Conservation (phyloP, 2,113 vertebrate genomes). For the Pedionomus torquatus region DNA sequence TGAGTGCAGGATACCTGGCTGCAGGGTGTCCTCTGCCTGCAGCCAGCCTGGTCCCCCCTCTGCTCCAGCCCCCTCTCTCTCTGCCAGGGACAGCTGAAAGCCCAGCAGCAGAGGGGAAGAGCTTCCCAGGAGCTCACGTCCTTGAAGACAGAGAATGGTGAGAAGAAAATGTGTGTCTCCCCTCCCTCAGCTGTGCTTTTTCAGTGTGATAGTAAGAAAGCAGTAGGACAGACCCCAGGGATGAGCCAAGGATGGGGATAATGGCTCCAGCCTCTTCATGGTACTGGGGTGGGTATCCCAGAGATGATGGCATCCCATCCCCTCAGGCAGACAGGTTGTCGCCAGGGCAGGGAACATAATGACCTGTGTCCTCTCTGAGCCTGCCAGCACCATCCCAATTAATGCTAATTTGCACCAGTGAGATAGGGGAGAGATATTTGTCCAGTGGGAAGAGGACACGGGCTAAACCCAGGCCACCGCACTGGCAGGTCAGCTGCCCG, state of each 20-base stretch:
- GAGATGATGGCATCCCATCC: background rate
- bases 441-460: background rate
- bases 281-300: background rate
- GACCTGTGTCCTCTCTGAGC: background rate
- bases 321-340: background rate
- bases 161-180: background rate
- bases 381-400: background rate
- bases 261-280: background rate
- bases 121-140: conserved; percentile 49
- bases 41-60: background rate
- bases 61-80: conserved; percentile 17
- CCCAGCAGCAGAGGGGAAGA: background rate
- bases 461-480: rapidly evolving
- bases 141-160: conserved; percentile 65
- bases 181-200: rapidly evolving
- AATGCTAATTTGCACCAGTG: background rate
- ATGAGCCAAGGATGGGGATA: background rate
- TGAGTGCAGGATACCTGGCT: background rate
- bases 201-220: background rate
- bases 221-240: background rate
- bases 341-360: background rate
- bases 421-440: background rate
- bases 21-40: background rate
- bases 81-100: conserved; percentile 59
- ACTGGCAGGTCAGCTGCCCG: background rate